Evolutionary conservation across 2,113 vertebrate genomes (phyloP), one percentile per base, ranked within the genome.

Genomic region (Thinocorus orbignyianus): DNA sequence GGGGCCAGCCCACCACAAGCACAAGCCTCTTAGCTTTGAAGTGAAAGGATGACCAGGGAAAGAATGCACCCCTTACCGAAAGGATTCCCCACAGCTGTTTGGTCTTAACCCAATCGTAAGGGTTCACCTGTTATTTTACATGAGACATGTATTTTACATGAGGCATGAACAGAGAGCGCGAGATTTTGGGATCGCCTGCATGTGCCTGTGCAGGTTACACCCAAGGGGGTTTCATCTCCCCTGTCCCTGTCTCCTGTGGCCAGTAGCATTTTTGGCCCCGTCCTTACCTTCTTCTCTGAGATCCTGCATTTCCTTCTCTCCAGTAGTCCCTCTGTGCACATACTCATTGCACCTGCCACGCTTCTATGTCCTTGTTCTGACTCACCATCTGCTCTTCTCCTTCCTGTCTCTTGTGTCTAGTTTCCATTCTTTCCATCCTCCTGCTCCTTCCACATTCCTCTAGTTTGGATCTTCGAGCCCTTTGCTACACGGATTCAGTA

Each of bases 1-100:
- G 0, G 13, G 23, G 25, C 17, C 25, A 49, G 6, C 20, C 10
- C 7, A 15, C 24, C 35, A 9, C 7, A 10, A 28, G 30, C 5
- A 57, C 24, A 31, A 60, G 41, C 11, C 9, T 46, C 5, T n/a
- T 28, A 8, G 16, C 46, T 37, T 7, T 35, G 6, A 28, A 2
- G 4, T 31, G n/a, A 51, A n/a, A 4, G 10, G 60, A 17, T 8
- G 24, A 42, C 15, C 2, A 9, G 9, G 31, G 15, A 72, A 69
- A 19, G 72, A 14, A 25, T 1, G 3, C 37, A 5, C 24, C 31
- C 13, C 68, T 17, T 26, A 23, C 7, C 4, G 6, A 54, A 66
- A 39, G 24, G 42, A 16, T 28, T 80, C 2, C 2, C 28, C 13
- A 22, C 6, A 26, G 52, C 42, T 49, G 4, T 22, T 61, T 31